Evolutionary conservation across 2,113 vertebrate genomes (phyloP), one percentile per base, ranked within the genome.

Genomic region (Gymnogyps californianus): DNA sequence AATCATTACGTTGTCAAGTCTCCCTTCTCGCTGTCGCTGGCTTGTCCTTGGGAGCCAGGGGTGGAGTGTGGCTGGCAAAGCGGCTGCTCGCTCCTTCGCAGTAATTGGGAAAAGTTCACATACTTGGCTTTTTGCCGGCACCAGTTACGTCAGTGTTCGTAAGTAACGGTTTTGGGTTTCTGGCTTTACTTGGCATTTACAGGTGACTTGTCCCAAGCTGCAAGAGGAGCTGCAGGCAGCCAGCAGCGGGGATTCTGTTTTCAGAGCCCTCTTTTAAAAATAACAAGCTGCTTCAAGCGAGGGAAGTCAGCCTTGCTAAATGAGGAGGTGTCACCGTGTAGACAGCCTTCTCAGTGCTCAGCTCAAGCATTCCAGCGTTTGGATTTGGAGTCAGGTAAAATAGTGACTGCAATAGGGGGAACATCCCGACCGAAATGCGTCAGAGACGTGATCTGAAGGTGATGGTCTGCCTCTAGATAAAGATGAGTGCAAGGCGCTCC

Each of bases 21-120:
- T 64, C 87, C 70, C 51, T 17, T 84, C 74, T 76, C 31, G 9
- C 46, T 93, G 74, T 84, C 29, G 12, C 59, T 66, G 57, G 6
- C 89, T 70, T 38, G 85, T 72, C 96, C 93, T 97, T 86, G 90
- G 71, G 71, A 74, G 32, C 11, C 59, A 46, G 67, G 72, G 58
- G 12, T 49, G 89, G 72, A 93, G 71, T 2, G 58, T 38, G 78
- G 54, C 61, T 17, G 81, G 26, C 2, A 8, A 47, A 51, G 81
- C 34, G 24, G 36, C 69, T 67, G 19, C 67, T 80, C 11, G 4
- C 76, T 93, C 85, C 87, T 77, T 92, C 18, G 31, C n/a, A 9
- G 65, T 59, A 32, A 51, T 54, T 62, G 91, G 88, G 85, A 62
- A 95, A 97, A 97, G 97, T 98, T 98, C 98, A 98, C 94, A 97